Evolutionary conservation across 2,888 invertebrate species (phyloP), one percentile per base, ranked within the genome.

Genomic region (Clostera curtula): DNA sequence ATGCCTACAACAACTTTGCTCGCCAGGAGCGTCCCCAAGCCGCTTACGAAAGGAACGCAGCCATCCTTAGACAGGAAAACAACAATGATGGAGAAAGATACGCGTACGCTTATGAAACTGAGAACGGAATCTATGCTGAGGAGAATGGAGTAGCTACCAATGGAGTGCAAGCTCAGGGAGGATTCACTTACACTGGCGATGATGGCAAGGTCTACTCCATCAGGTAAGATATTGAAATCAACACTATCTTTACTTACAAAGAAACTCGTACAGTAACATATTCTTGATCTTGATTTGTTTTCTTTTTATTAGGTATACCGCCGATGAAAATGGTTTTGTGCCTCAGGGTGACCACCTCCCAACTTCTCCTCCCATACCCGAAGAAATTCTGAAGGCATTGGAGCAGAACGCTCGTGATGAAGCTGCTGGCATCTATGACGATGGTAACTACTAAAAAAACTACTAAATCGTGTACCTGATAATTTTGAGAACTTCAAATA

Each of bases 341-440:
- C 72, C 82, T 3, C 59, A 70, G 29, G 82, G 82, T 2, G 77
- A 75, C 17, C 80, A 82, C 33, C 49, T 83, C 5, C 85, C 84
- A 6, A 79, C 82, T 5, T 70, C 68, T 25, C 83, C 75, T 3
- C 80, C 80, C 0, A 48, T 82, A 2, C 83, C 83, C 1, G 73
- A 69, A 43, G 80, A 77, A 40, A 77, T 79, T 33, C 48, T 76
- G 34, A 66, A 56, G 36, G 74, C 79, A 30, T 33, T 82, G 33
- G 79, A 80, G 31, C 74, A 80, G 47, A 83, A 82, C 33, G 79
- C 76, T 0, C 65, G 72, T 3, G 82, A 82, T 31, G 82, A 82
- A 29, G 82, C 80, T 7, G 71, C 73, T 34, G 82, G 82, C 2
- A 77, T 82, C 25, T 80, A 56, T 28, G 80, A 83, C 31, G 82